Conservation (phyloP, 2,113 vertebrate genomes). For the Xenotilapia longispinis region DNA sequence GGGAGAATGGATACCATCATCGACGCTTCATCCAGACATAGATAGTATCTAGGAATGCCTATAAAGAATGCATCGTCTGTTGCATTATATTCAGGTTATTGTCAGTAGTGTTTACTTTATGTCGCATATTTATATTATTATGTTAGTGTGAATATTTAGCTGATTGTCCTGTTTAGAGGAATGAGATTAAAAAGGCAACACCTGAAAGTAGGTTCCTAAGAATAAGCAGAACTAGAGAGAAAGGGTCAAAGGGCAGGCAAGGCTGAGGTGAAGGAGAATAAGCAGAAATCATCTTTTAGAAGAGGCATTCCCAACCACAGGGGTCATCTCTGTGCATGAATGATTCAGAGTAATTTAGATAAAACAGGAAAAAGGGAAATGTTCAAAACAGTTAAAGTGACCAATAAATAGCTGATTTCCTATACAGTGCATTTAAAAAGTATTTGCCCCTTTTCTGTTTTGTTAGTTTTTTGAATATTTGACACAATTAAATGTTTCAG, state of each 20-base stretch:
- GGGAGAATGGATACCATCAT: conserved; percentile 52
- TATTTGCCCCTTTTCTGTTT: background rate
- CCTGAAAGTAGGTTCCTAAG: background rate
- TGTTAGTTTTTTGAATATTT: background rate
- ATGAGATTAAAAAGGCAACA: background rate
- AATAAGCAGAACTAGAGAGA: background rate
- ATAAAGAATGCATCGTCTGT: conserved; percentile 7
- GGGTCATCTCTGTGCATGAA: background rate
- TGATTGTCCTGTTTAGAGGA: background rate
- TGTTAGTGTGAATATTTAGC: background rate
- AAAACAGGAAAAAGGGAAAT: background rate
- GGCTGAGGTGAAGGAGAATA: background rate
- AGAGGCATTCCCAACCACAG: background rate
- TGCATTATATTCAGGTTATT: background rate
- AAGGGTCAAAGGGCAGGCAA: background rate
- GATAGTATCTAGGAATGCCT: conserved; percentile 44
- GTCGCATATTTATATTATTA: background rate
- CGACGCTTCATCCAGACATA: conserved; percentile 5
- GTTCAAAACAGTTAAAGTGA: background rate
- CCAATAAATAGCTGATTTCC: background rate
- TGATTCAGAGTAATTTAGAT: background rate
- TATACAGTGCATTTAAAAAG: background rate
- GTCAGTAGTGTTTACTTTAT: background rate
- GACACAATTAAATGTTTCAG: background rate
- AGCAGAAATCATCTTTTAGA: background rate